Conservation (phyloP, 2,797 vertebrate genomes). For the Dicrostonyx torquatus region DNA sequence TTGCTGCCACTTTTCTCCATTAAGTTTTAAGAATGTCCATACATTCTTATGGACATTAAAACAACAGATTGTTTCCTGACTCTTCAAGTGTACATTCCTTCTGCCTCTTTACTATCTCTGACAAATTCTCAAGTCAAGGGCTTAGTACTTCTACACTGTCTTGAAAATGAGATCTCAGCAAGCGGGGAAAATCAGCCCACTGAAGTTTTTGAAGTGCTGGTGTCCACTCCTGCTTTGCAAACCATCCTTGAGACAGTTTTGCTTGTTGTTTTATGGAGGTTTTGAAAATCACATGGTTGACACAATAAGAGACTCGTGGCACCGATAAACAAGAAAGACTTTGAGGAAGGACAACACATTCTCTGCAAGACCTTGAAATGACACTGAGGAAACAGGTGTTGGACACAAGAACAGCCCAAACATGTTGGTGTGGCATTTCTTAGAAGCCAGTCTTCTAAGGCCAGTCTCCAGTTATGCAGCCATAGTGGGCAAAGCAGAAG, state of each 20-base stretch:
- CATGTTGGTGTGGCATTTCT: fast-evolving
- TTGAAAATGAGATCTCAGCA: background rate
- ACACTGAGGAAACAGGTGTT: fast-evolving
- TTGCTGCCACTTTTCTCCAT: background rate
- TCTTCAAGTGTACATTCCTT: background rate
- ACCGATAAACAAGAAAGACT: background rate
- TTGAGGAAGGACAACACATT: background rate
- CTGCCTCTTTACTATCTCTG: fast-evolving
- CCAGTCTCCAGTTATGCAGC: background rate
- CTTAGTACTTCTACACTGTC: background rate
- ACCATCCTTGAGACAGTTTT: no score
- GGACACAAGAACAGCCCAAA: background rate
- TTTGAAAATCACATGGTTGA: background rate
- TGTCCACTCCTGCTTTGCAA: background rate
- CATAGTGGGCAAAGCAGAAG: fast-evolving
- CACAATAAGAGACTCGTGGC: background rate
- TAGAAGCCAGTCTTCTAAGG: fast-evolving
- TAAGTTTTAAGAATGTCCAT: background rate
- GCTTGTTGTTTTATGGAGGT: background rate
- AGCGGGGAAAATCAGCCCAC: no score
- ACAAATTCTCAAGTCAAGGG: background rate
- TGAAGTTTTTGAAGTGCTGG: background rate
- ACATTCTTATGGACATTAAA: background rate
- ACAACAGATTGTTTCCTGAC: background rate
- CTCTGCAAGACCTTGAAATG: background rate